phyloP scores from a whole-genome alignment of 2,113 vertebrate species.

The Rhizomys pruinosus region DNA sequence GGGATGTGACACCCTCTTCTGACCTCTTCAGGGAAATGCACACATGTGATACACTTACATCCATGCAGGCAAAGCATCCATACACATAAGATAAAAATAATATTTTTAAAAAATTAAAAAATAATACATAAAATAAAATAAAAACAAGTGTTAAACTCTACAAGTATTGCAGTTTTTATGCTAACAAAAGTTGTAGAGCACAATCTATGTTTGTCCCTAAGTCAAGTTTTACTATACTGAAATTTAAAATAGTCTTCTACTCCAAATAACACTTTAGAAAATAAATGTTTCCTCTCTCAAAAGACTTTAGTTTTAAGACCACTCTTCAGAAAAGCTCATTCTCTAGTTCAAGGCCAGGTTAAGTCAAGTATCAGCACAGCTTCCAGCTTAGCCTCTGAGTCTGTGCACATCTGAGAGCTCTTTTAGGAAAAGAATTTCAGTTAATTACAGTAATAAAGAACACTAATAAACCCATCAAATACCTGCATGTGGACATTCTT shows the following conservation, averaged over 20 bases:
- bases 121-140: too few species aligned
- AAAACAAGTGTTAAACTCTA: slow-evolving; percentile 20
- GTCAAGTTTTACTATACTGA: slow-evolving; percentile 5
- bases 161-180: slow-evolving; percentile 22
- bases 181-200: slow-evolving; percentile 21
- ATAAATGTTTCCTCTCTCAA: not conserved
- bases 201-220: not conserved
- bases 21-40: too few species aligned
- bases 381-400: not conserved
- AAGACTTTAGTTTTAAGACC: slow-evolving; percentile 17
- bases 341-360: not conserved
- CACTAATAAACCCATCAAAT: not conserved
- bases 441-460: slow-evolving; percentile 7
- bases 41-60: too few species aligned
- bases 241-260: slow-evolving; percentile 47
- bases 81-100: too few species aligned
- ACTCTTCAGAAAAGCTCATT: not conserved
- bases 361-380: not conserved
- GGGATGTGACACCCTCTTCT: too few species aligned
- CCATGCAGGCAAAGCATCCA: too few species aligned
- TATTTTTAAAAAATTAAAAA: too few species aligned
- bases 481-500: not conserved
- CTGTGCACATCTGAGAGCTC: not conserved
- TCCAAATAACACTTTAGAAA: slow-evolving; percentile 1
- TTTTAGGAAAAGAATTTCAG: slow-evolving; percentile 8